phyloP scores from a whole-genome alignment of 2,888 invertebrate genomes.

The Agrochola lychnidis region DNA sequence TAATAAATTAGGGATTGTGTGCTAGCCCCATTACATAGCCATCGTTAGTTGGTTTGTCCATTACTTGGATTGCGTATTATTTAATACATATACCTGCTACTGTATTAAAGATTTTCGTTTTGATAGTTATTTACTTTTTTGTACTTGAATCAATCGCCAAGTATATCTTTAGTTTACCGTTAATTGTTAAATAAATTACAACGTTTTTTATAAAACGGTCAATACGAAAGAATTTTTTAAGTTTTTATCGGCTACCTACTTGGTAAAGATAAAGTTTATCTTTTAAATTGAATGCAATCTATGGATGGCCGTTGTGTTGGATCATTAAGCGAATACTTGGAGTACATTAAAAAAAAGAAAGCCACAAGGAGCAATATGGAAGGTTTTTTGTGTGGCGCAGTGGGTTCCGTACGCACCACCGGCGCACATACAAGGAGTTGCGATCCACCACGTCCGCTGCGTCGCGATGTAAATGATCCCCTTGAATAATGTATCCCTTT shows the following conservation, averaged over 20 bases:
- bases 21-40: background rate
- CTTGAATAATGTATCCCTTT: conserved; percentile 90
- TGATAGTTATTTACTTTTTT: background rate
- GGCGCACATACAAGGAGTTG: conserved; percentile 85
- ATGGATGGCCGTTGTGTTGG: conserved; percentile 77
- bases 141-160: conserved; percentile 4
- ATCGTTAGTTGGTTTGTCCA: conserved; percentile 16
- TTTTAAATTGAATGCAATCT: conserved; percentile 78
- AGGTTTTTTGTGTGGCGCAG: conserved; percentile 83
- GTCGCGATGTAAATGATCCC: conserved; percentile 89
- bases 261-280: conserved; percentile 70
- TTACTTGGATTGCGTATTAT: conserved; percentile 16
- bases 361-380: conserved; percentile 84
- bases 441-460: conserved; percentile 84
- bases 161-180: conserved; percentile 21
- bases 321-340: conserved; percentile 83
- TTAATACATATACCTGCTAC: conserved; percentile 15
- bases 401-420: conserved; percentile 83
- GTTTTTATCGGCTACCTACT: conserved; percentile 59
- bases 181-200: conserved; percentile 48
- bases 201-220: conserved; percentile 42
- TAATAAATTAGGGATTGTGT: conserved; percentile 27
- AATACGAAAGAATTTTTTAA: conserved; percentile 47
- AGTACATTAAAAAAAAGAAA: conserved; percentile 83
- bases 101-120: background rate